Conservation (phyloP, 2,113 vertebrate species). For the Okapia johnstoni region DNA sequence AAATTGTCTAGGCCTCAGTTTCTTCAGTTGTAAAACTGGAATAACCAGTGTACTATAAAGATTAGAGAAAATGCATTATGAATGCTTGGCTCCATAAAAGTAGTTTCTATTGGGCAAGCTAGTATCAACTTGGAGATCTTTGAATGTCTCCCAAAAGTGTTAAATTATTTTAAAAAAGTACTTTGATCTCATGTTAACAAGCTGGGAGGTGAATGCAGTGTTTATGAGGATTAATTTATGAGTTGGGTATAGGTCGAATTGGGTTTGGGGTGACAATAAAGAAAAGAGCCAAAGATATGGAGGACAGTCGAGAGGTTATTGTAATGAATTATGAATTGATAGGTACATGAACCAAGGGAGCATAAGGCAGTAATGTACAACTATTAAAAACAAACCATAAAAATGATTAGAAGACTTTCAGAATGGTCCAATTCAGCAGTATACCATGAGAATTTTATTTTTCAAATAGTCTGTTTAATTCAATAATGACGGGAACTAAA, state of each 20-base stretch:
- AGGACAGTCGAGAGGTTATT: not conserved
- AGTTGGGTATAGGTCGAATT: not conserved
- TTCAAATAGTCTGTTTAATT: slow-evolving; percentile 38
- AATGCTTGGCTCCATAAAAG: not conserved
- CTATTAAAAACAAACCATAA: slow-evolving; percentile 36
- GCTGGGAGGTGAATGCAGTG: not conserved
- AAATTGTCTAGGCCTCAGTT: not conserved
- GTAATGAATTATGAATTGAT: not conserved
- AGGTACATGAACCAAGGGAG: not conserved
- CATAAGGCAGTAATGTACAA: not conserved
- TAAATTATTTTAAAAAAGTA: not conserved
- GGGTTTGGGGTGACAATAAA: not conserved
- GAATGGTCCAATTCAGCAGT: slow-evolving; percentile 22
- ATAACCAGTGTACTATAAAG: not conserved
- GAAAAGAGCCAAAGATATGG: not conserved
- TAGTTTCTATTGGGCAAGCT: not conserved
- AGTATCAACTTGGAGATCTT: not conserved
- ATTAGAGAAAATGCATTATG: not conserved
- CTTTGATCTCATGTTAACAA: not conserved
- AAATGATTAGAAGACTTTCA: slow-evolving; percentile 36
- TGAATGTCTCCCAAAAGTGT: not conserved
- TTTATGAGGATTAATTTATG: not conserved
- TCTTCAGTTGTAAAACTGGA: not conserved
- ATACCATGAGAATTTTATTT: slow-evolving; percentile 46
- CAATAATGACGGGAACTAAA: slow-evolving; percentile 27